phyloP scores from a whole-genome alignment of 2,797 vertebrate species.

The Halcyon chelicuti region DNA sequence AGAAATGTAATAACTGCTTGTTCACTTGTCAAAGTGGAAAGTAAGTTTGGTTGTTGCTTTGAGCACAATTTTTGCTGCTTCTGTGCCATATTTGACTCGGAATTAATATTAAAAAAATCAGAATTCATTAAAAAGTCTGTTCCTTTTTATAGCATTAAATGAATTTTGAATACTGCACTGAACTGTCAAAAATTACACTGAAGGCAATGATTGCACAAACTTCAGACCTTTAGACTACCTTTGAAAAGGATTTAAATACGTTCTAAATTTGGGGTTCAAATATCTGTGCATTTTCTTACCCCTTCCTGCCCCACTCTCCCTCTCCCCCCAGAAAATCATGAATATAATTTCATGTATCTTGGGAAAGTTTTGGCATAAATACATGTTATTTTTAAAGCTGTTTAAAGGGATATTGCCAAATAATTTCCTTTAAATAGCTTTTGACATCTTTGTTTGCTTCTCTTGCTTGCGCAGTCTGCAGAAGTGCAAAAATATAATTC shows the following conservation, averaged over 20 bases:
- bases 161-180: slow-evolving; percentile 39
- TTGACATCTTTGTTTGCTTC: not conserved
- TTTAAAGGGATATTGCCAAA: slow-evolving; percentile 26
- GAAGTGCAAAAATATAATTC: not conserved
- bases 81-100: not conserved
- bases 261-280: slow-evolving; percentile 47
- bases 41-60: slow-evolving; percentile 49
- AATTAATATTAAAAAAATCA: slow-evolving; percentile 54
- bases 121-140: slow-evolving; percentile 38
- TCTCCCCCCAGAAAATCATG: not conserved
- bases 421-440: not conserved
- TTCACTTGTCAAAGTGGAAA: slow-evolving; percentile 21
- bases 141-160: slow-evolving; percentile 63
- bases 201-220: slow-evolving; percentile 20
- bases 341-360: slow-evolving; percentile 49
- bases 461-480: not conserved
- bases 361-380: slow-evolving; percentile 41
- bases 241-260: slow-evolving; percentile 61
- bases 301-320: not conserved
- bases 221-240: slow-evolving; percentile 35
- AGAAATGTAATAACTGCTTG: slow-evolving; percentile 34
- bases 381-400: slow-evolving; percentile 23
- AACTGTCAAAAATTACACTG: slow-evolving; percentile 55
- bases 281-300: slow-evolving; percentile 45
- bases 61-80: slow-evolving; percentile 23